These are phyloP conservation scores for Drosophila mauritiana DNA, from an alignment of 1,140 invertebrate genomes.

Conservation along the genomic window DNA sequence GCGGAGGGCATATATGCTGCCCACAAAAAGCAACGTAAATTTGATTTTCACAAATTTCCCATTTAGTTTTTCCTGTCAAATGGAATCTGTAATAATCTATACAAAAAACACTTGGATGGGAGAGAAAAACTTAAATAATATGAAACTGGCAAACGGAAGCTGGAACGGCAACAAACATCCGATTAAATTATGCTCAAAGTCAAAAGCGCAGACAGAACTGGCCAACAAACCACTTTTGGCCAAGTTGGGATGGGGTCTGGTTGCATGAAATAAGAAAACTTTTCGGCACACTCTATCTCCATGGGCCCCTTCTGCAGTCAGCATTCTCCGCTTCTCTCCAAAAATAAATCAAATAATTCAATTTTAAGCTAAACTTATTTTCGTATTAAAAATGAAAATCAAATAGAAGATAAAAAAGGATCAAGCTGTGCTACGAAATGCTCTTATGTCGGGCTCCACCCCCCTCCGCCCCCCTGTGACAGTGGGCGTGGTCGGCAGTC, in stretches of 20 bases:
- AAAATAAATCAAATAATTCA: slow-evolving; percentile 84
- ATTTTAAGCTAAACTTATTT: slow-evolving; percentile 84
- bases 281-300: slow-evolving; percentile 52
- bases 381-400: slow-evolving; percentile 84
- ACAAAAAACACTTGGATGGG: slow-evolving; percentile 11
- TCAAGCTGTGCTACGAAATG: slow-evolving; percentile 73
- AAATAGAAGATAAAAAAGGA: slow-evolving; percentile 83
- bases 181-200: slow-evolving; percentile 83
- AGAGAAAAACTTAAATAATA: slow-evolving; percentile 70
- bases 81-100: slow-evolving; percentile 59
- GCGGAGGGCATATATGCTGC: slow-evolving; percentile 1
- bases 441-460: slow-evolving; percentile 40
- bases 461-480: slow-evolving; percentile 47
- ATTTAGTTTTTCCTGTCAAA: slow-evolving; percentile 57
- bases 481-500: slow-evolving; percentile 54
- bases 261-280: slow-evolving; percentile 74
- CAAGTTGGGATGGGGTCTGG: slow-evolving; percentile 21
- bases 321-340: slow-evolving; percentile 5
- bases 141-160: slow-evolving; percentile 61
- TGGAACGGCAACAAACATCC: slow-evolving; percentile 70
- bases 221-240: slow-evolving; percentile 67
- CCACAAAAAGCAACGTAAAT: slow-evolving; percentile 43
- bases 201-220: slow-evolving; percentile 77
- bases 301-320: neutral
- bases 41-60: slow-evolving; percentile 60